Conservation (phyloP, 2,888 invertebrate species). For the Ganaspis brasiliensis region DNA sequence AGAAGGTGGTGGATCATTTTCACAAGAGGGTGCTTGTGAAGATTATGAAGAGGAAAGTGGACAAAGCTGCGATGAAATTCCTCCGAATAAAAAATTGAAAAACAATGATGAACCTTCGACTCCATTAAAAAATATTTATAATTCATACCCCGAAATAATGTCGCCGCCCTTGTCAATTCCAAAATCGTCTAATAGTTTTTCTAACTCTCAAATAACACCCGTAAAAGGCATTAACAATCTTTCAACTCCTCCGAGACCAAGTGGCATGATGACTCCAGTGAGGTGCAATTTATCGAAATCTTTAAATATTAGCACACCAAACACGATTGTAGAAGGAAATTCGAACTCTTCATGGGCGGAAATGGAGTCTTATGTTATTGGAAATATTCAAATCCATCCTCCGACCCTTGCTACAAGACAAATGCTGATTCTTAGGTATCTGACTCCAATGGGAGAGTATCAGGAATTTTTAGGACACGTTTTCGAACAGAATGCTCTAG, state of each 20-base stretch:
- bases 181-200: constrained; percentile 57
- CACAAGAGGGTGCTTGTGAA: constrained; percentile 67
- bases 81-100: constrained; percentile 72
- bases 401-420: constrained; percentile 94
- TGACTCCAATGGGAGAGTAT: constrained; percentile 99
- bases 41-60: constrained; percentile 57
- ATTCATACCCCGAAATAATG: constrained; percentile 76
- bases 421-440: constrained; percentile 94
- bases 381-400: constrained; percentile 94
- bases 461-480: constrained; percentile 97
- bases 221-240: constrained; percentile 55
- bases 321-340: constrained; percentile 65
- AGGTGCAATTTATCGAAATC: constrained; percentile 54
- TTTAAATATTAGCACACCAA: constrained; percentile 46
- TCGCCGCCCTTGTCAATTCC: constrained; percentile 77
- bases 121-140: constrained; percentile 68
- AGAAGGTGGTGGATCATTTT: constrained; percentile 49
- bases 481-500: constrained; percentile 95
- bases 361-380: constrained; percentile 93
- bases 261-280: constrained; percentile 45
- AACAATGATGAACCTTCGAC: constrained; percentile 66
- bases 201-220: constrained; percentile 49
- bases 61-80: constrained; percentile 63
- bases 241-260: constrained; percentile 57
- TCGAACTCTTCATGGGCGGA: constrained; percentile 95